Evolutionary conservation across 2,888 invertebrate species (phyloP).

Genomic region (Agriopis marginaria): DNA sequence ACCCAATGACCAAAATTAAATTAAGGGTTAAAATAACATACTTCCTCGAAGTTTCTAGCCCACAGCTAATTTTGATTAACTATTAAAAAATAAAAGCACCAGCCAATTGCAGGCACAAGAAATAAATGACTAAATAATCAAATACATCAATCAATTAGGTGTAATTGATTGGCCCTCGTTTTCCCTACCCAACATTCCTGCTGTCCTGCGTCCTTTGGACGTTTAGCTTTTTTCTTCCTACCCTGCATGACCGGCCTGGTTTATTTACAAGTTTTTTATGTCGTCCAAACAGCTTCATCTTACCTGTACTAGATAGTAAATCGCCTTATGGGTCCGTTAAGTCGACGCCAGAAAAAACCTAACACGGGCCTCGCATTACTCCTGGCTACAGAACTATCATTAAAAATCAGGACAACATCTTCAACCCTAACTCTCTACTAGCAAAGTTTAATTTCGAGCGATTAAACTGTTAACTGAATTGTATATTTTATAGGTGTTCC

Average conservation of each 20-base stretch:
- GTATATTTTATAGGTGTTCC: slow-evolving; percentile 34
- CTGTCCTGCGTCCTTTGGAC: slow-evolving; percentile 46
- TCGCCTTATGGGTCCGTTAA: slow-evolving; percentile 63
- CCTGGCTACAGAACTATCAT: slow-evolving; percentile 48
- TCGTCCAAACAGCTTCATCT: slow-evolving; percentile 65
- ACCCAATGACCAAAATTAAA: too few relatives aligned
- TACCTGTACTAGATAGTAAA: slow-evolving; percentile 61
- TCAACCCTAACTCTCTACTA: slow-evolving; percentile 38
- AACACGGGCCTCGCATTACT: slow-evolving; percentile 51
- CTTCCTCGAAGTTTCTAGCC: too few relatives aligned
- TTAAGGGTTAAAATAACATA: too few relatives aligned
- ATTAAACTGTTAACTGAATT: slow-evolving; percentile 19
- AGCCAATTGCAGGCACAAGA: slow-evolving; percentile 5
- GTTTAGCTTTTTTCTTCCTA: slow-evolving; percentile 48
- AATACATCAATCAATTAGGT: slow-evolving; percentile 49
- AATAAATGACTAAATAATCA: slow-evolving; percentile 27
- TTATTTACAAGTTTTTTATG: slow-evolving; percentile 54
- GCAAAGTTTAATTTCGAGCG: slow-evolving; percentile 39
- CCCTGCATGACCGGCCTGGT: slow-evolving; percentile 16
- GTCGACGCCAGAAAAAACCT: slow-evolving; percentile 58
- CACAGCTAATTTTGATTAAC: too few relatives aligned
- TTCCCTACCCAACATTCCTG: slow-evolving; percentile 43
- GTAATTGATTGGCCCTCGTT: slow-evolving; percentile 52
- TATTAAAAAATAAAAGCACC: too few relatives aligned
- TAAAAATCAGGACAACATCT: slow-evolving; percentile 35